Evolutionary conservation across 2,113 vertebrate species (phyloP), one percentile per base, ranked within the genome.

Genomic region (Macaca nemestrina): DNA sequence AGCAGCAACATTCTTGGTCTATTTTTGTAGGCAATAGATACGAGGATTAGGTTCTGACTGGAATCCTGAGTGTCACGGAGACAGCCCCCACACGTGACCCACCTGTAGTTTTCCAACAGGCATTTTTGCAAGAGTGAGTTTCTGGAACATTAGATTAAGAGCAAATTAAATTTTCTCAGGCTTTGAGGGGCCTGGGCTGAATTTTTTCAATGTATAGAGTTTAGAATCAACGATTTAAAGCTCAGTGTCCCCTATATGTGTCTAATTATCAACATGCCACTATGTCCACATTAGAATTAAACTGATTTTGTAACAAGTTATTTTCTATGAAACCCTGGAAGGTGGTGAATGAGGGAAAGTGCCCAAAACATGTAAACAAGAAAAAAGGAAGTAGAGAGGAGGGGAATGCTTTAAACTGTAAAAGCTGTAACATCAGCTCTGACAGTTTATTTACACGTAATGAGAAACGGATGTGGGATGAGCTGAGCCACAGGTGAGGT

Each of bases 1-100:
- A 98, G 98, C 98, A 98, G 98, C 97, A 93, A 95, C 95, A 55
- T 52, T 83, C 96, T 90, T 85, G 43, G 98, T 81, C 73, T 94
- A 91, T 67, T 83, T 67, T 52, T 55, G 85, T 10, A 90, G 91
- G 91, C 50, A 35, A 48, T 3, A 68, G 83, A 88, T 12, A 8
- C 35, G 61, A 90, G 88, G 81, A 61, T 8, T 9, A 14, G 45
- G 78, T 30, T 32, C 79, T 22, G 45, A 32, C 32, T 25, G 27
- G 88, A 50, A 57, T 68, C 88, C 94, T 79, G 90, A 94, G 85
- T 3, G n/a, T 40, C 6, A 2, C 50, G 14, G 82, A 68, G 87
- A 79, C 35, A 64, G 55, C 50, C 70, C 38, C 80, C 55, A 83
- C 73, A 2, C 0, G 35, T 14, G 64, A 59, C 84, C 93, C n/a